Base-by-base conservation (phyloP, 2,113 vertebrate genomes). In the Poeciliopsis turrubarensis region DNA sequence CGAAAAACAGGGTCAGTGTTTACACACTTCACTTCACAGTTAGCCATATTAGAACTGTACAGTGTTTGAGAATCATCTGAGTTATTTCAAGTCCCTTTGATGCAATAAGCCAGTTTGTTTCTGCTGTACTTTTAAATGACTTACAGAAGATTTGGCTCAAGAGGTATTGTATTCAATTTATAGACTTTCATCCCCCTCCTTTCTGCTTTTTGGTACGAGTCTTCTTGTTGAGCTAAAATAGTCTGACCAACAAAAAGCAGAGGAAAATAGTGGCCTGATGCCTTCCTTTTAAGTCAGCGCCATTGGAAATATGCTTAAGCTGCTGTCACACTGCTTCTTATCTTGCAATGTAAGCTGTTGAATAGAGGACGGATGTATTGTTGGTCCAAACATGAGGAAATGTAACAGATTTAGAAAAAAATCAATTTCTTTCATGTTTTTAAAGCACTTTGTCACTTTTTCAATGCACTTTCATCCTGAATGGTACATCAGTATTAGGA, bases 51-150 rank as follows among this genome's bases (percentile, higher is more conserved):
- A 61, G 63, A 61, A 32, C 1, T 2, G 8, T 51, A 61, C 75
- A 78, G 54, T 39, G 61, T 81, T 82, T 84, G 79, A 89, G 81
- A 71, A 11, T 5, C 15, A 7, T 65, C 83, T 77, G 83, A 80
- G 66, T 80, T 69, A 25, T 68, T 74, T 71, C 60, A 57, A 75
- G 68, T 64, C 84, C 70, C 82, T 47, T 27, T 25, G 72, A 66
- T 68, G 75, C 74, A 37, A 66, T 60, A 64, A 83, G 80, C 77
- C 73, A 68, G 60, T 85, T 87, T 89, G 77, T 89, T 88, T 90
- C 80, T 86, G 82, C 72, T 66, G 57, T 1, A 13, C 87, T 90
- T 85, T 88, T 74, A 89, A 89, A 85, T 41, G 65, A 39, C 72
- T 86, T 79, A 69, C 17, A 73, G 14, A 6, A 65, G 63, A 65